Base-by-base conservation (phyloP, 2,888 invertebrate species). In the Ormyrus pomaceus region DNA sequence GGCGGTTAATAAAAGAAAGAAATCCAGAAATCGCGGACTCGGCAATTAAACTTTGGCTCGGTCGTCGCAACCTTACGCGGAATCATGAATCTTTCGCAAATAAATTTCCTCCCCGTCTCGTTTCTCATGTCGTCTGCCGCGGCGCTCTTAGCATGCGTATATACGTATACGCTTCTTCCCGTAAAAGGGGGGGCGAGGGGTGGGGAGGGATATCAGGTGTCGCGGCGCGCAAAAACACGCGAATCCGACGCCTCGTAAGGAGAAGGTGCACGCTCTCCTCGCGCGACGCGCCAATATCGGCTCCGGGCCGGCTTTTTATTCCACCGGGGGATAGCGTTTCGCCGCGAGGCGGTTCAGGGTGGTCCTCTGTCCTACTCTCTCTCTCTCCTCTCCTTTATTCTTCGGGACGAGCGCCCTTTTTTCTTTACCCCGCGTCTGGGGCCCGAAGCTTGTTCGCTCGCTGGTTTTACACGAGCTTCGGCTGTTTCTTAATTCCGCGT, bases 241-340 rank as follows among this genome's bases (percentile, higher is more conserved):
- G 77, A 81, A 78, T 71, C 55, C 75, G 75, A 81, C 78, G 77
- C 81, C 81, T 81, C 75, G 75, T 79, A 71, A 71, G 79, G 70
- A 79, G 59, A 48, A 45, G 34, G 53, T 13, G 2, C 19, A 61
- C 46, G 46, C 34, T 8, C 19, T 53, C 19, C 19, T 19, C 19
- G 19, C 19, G 19, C 19, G 19, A 2, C 19, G 19, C 13, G 62
- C 71, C 75, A 62, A 75, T 78, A 75, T 78, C 71, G 71, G 45
- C 11, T 46, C 1, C 3, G 53, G 5, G 19, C 45, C 19, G 19
- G 10, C 58, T 77, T 77, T 74, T 80, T 76, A 45, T 55, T 70
- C 55, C 11, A 48, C 11, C 46, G 64, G 61, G 50, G 74, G 70
- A 80, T 80, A 72, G 72, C 72, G 56, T 80, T 80, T 80, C 69